These are phyloP conservation scores for Zapornia atra DNA, from an alignment of 2,113 vertebrate genomes.

Conservation along the genomic window DNA sequence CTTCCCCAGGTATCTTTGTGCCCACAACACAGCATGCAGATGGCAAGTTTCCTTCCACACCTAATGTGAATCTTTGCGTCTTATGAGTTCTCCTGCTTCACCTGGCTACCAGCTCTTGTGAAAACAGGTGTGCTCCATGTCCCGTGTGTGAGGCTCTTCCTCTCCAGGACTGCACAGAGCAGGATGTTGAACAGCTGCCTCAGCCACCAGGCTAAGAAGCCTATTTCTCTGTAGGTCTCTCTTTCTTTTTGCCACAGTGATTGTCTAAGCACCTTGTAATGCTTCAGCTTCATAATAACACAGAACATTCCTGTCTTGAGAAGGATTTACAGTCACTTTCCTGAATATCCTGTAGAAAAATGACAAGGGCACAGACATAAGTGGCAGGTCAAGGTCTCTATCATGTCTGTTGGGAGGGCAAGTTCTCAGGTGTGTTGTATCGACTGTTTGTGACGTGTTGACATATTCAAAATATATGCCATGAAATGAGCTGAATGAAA, in stretches of 20 bases:
- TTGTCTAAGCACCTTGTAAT: not conserved
- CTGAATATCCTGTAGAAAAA: not conserved
- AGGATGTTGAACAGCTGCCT: not conserved
- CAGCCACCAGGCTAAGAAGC: not conserved
- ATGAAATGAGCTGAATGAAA: not conserved
- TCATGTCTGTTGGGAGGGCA: not conserved
- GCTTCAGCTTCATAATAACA: not conserved
- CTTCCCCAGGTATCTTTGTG: not conserved
- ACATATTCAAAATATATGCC: not conserved
- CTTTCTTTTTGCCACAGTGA: not conserved
- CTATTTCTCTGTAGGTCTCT: not conserved
- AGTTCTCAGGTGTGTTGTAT: not conserved
- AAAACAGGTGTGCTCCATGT: not conserved
- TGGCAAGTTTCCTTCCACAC: not conserved
- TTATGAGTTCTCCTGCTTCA: not conserved
- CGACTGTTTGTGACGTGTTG: not conserved
- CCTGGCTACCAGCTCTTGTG: not conserved
- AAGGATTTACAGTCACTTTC: not conserved
- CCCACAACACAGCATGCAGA: not conserved
- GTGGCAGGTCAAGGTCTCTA: not conserved
- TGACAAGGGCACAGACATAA: not conserved
- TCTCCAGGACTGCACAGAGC: not conserved
- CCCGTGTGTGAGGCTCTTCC: rapidly evolving
- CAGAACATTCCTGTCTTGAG: not conserved
- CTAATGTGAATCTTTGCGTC: not conserved